Percentiles rank a stretch among this genome's conserved stretches.
phyloP scores from a whole-genome alignment of 35 echinoderm and acorn worm species.

The Eucidaris tribuloides region DNA sequence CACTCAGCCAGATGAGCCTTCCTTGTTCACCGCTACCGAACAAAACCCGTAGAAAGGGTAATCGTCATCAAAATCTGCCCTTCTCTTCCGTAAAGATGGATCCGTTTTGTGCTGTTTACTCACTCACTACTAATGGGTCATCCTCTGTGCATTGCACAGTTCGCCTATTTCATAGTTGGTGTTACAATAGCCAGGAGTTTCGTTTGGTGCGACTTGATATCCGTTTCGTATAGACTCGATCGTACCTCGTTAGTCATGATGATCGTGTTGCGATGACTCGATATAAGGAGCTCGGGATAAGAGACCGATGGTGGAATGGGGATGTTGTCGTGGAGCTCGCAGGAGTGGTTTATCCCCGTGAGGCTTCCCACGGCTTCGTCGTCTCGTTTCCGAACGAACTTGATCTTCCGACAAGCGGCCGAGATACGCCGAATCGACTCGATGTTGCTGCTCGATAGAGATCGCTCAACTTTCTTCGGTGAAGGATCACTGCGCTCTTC shows the following conservation, averaged over 20 bases:
- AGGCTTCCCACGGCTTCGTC: background rate
- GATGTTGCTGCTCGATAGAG: no score
- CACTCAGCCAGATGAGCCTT: background rate
- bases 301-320: background rate
- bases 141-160: background rate
- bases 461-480: no score
- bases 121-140: background rate
- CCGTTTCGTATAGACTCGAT: slow-evolving; percentile 4
- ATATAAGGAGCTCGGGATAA: background rate
- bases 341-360: background rate
- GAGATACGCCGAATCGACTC: background rate
- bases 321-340: background rate
- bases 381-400: background rate
- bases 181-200: background rate
- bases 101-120: slow-evolving; percentile 7
- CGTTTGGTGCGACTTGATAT: background rate
- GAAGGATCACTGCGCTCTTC: no score
- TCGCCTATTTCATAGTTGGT: background rate
- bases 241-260: slow-evolving; percentile 20
- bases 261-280: background rate
- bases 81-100: background rate
- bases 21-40: background rate
- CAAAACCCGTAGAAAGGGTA: background rate
- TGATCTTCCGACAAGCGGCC: slow-evolving; percentile 25
- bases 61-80: background rate